A percentile compares a stretch with the other conserved stretches of the same genome.
phyloP scores from a whole-genome alignment of 2,888 invertebrate species.

The Tanypteryx hageni region DNA sequence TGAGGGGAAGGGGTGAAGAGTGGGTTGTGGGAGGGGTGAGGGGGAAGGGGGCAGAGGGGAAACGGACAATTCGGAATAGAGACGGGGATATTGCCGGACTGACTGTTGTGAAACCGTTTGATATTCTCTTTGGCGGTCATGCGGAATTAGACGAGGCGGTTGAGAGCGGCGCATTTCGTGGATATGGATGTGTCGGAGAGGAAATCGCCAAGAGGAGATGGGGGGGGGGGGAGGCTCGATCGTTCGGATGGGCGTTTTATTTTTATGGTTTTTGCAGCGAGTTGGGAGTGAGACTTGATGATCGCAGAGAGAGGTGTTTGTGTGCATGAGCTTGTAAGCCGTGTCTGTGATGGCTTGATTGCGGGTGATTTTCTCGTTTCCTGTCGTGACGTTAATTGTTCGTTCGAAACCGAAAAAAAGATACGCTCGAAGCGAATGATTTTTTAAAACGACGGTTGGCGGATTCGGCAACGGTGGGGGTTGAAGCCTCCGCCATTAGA shows the following conservation, averaged over 20 bases:
- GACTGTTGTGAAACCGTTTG: background rate
- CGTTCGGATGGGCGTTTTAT: background rate
- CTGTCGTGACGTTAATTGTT: background rate
- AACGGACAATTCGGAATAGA: background rate
- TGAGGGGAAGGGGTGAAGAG: background rate
- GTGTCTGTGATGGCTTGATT: background rate
- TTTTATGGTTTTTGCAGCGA: background rate
- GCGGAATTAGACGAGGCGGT: background rate
- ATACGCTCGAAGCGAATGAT: background rate
- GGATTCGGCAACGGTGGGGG: background rate
- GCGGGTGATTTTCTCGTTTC: background rate
- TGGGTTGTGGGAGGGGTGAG: background rate
- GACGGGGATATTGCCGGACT: background rate
- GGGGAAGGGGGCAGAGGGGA: too few relatives aligned
- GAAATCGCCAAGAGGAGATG: background rate
- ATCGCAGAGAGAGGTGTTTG: background rate
- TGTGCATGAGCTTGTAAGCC: background rate
- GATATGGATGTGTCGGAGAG: background rate
- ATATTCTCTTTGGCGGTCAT: background rate
- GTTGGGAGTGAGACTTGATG: background rate
- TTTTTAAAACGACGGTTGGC: background rate
- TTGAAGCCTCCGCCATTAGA: background rate
- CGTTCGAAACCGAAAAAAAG: background rate
- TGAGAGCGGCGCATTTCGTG: background rate
- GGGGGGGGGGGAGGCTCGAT: too few relatives aligned